These are phyloP conservation scores for Probaryconus sp. DNA, from an alignment of 1,140 invertebrate genomes.

Conservation along the genomic window DNA sequence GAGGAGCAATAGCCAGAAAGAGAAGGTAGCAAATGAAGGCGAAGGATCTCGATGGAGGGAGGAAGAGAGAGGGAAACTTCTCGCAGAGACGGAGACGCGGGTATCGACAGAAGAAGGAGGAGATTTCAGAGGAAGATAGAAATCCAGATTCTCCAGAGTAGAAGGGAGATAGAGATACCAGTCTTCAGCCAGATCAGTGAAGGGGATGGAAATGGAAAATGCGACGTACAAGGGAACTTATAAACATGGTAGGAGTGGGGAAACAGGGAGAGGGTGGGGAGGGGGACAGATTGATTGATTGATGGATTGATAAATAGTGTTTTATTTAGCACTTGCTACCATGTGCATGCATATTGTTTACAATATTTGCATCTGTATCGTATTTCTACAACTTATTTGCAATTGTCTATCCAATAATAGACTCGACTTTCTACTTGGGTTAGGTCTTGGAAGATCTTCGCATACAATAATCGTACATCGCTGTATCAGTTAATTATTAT, in stretches of 20 bases:
- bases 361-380: too few relatives aligned
- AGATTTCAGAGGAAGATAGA: constrained; percentile 37
- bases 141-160: constrained; percentile 1
- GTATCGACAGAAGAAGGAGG: constrained; percentile 41
- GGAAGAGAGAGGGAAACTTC: constrained; percentile 12
- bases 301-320: too few relatives aligned
- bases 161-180: constrained; percentile 16
- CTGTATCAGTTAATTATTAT: too few relatives aligned
- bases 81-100: constrained; percentile 13
- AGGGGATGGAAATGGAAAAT: constrained; percentile 62
- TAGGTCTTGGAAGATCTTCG: too few relatives aligned
- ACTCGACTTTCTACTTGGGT: too few relatives aligned
- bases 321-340: too few relatives aligned
- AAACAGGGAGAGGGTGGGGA: constrained; percentile 29
- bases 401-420: too few relatives aligned
- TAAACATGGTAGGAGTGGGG: constrained; percentile 36
- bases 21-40: constrained; percentile 54
- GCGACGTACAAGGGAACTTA: constrained; percentile 53
- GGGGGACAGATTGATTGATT: constrained; percentile 29
- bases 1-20: constrained; percentile 46
- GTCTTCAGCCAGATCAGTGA: constrained; percentile 23
- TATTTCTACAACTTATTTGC: too few relatives aligned
- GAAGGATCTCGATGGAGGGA: constrained; percentile 46
- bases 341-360: too few relatives aligned
- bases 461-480: too few relatives aligned